Conservation (phyloP, 2,888 invertebrate species). For the Pachycephus smyrnensis region DNA sequence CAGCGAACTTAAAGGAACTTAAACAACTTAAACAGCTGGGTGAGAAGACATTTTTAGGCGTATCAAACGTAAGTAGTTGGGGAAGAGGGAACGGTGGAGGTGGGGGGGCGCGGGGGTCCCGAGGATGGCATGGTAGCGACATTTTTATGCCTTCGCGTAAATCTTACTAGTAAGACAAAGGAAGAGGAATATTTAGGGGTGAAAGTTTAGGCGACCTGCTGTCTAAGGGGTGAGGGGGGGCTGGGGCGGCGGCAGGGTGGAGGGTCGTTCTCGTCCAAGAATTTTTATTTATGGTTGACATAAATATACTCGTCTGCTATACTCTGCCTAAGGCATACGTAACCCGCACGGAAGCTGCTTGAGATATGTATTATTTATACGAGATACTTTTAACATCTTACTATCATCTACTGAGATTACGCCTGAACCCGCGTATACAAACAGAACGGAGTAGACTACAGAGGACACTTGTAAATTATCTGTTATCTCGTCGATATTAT, state of each 20-base stretch:
- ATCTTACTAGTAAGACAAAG: conserved; percentile 23
- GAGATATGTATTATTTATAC: conserved; percentile 12
- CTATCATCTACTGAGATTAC: not conserved
- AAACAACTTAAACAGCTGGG: conserved; percentile 24
- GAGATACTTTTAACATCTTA: not conserved
- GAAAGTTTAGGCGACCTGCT: conserved; percentile 26
- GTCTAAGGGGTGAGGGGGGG: not conserved
- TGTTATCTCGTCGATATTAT: not conserved
- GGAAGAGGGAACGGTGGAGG: not conserved
- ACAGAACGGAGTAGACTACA: not conserved
- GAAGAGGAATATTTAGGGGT: conserved; percentile 24
- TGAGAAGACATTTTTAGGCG: conserved; percentile 14
- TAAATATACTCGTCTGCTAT: conserved; percentile 13
- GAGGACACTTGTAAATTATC: not conserved
- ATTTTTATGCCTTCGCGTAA: conserved; percentile 25
- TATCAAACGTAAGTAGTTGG: not conserved
- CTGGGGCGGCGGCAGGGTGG: not conserved
- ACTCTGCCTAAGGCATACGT: not conserved
- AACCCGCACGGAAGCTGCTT: not conserved
- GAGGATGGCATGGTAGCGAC: conserved; percentile 16
- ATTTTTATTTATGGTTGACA: conserved; percentile 23
- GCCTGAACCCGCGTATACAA: not conserved
- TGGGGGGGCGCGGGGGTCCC: not conserved
- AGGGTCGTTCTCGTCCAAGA: conserved; percentile 11
- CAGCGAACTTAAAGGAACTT: conserved; percentile 11